A percentile compares a stretch with the other conserved stretches of the same genome.
phyloP scores from a whole-genome alignment of 2,888 invertebrate species.

The Clusia tigrina region DNA sequence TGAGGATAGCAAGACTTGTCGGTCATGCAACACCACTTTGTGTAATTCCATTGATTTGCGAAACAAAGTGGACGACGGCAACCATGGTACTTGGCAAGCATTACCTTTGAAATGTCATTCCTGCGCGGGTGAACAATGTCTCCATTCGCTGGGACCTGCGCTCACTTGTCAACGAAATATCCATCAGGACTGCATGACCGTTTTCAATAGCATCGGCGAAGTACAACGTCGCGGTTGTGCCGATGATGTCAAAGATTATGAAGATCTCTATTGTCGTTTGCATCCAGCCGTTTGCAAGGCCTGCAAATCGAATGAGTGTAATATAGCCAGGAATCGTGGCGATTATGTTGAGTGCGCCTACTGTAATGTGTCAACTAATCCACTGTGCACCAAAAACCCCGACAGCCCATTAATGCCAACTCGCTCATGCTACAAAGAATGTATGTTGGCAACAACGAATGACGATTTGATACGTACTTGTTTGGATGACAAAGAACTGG shows the following conservation, averaged over 20 bases:
- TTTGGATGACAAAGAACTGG: conserved; percentile 55
- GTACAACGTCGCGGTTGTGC: conserved; percentile 53
- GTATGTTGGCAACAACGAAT: conserved; percentile 50
- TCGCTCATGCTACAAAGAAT: conserved; percentile 52
- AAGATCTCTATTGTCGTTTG: conserved; percentile 50
- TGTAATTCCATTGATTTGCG: conserved; percentile 55
- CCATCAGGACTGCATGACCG: conserved; percentile 56
- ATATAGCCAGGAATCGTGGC: conserved; percentile 46
- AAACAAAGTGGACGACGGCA: conserved; percentile 50
- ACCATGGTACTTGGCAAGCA: conserved; percentile 55
- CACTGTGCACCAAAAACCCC: conserved; percentile 43
- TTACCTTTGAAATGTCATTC: conserved; percentile 54
- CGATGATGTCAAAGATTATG: conserved; percentile 55
- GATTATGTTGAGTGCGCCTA: conserved; percentile 49
- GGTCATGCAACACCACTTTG: conserved; percentile 46
- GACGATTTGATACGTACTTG: conserved; percentile 53
- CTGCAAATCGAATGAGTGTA: conserved; percentile 61
- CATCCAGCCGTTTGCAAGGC: conserved; percentile 46
- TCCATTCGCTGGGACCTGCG: conserved; percentile 48
- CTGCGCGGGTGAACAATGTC: conserved; percentile 52
- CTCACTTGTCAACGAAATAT: conserved; percentile 40
- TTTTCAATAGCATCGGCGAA: conserved; percentile 46
- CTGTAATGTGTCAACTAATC: conserved; percentile 48
- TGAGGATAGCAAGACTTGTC: conserved; percentile 48
- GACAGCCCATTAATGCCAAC: conserved; percentile 30